phyloP scores from a whole-genome alignment of 2,113 vertebrate species.

The Thomomys bottae region DNA sequence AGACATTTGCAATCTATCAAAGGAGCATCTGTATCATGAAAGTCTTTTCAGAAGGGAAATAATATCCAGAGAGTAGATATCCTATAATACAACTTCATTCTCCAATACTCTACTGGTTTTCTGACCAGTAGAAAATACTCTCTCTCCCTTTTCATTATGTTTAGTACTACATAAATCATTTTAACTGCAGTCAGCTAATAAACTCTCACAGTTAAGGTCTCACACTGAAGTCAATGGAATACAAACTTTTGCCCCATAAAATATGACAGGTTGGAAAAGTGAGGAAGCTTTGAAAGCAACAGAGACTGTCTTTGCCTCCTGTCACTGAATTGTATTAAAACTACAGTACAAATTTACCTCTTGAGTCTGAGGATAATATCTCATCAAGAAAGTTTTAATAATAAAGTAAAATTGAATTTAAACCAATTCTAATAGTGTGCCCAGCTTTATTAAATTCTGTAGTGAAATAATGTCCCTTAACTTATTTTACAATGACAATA shows the following conservation, averaged over 20 bases:
- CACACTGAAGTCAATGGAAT: slow-evolving; percentile 33
- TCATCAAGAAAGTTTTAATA: slow-evolving; percentile 79
- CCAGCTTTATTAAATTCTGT: slow-evolving; percentile 81
- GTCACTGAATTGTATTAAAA: slow-evolving; percentile 32
- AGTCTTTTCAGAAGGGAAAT: slow-evolving; percentile 58
- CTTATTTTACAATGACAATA: slow-evolving; percentile 79
- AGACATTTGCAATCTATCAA: slow-evolving; percentile 37
- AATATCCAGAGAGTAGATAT: not conserved
- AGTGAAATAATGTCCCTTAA: slow-evolving; percentile 80
- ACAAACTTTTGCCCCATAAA: slow-evolving; percentile 70
- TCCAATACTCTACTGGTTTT: slow-evolving; percentile 14
- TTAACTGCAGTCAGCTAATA: slow-evolving; percentile 62
- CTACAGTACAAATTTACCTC: slow-evolving; percentile 68
- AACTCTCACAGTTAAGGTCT: slow-evolving; percentile 67
- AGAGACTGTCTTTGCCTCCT: slow-evolving; percentile 27
- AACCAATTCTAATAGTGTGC: slow-evolving; percentile 78
- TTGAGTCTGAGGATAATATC: slow-evolving; percentile 65
- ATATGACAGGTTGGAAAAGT: slow-evolving; percentile 50
- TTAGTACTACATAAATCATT: slow-evolving; percentile 72
- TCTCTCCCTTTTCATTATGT: slow-evolving; percentile 49
- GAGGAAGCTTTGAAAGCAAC: slow-evolving; percentile 15
- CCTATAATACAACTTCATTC: slow-evolving; percentile 44
- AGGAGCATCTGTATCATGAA: slow-evolving; percentile 13
- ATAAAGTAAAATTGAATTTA: slow-evolving; percentile 80
- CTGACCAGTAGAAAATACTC: slow-evolving; percentile 34